A percentile compares a stretch with the other conserved stretches of the same genome.
These are phyloP conservation scores for Phengaris arion DNA, from an alignment of 2,888 invertebrate genomes.

Conservation along the genomic window DNA sequence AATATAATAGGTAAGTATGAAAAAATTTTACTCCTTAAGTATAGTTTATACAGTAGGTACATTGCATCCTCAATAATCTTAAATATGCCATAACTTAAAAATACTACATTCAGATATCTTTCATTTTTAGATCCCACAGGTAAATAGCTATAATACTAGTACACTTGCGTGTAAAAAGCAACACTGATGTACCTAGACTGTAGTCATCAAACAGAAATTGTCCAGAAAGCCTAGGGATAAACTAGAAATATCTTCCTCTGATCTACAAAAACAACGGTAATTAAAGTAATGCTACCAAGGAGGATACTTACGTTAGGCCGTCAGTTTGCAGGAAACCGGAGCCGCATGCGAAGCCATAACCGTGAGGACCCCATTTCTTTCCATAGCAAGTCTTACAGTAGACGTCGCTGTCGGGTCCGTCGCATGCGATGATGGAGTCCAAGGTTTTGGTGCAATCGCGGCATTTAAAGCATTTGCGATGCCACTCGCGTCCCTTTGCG, in stretches of 20 bases:
- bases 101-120: too few species aligned
- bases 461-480: constrained; percentile 96
- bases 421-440: constrained; percentile 97
- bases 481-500: constrained; percentile 94
- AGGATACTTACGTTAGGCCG: constrained; percentile 86
- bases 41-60: too few species aligned
- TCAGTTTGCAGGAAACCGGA: constrained; percentile 96
- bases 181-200: too few species aligned
- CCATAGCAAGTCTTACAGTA: constrained; percentile 99
- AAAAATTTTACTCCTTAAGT: too few species aligned
- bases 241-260: background rate
- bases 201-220: too few species aligned
- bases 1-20: too few species aligned
- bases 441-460: constrained; percentile 95
- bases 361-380: constrained; percentile 98
- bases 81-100: too few species aligned
- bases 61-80: too few species aligned
- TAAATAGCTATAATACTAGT: too few species aligned
- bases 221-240: too few species aligned
- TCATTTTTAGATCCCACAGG: too few species aligned
- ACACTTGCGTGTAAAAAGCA: too few species aligned
- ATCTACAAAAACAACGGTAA: background rate
- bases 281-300: constrained; percentile 38
- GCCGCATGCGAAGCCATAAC: constrained; percentile 96
- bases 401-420: constrained; percentile 94